Base-by-base conservation (phyloP, 2,113 vertebrate species). In the Aviceda subcristata region DNA sequence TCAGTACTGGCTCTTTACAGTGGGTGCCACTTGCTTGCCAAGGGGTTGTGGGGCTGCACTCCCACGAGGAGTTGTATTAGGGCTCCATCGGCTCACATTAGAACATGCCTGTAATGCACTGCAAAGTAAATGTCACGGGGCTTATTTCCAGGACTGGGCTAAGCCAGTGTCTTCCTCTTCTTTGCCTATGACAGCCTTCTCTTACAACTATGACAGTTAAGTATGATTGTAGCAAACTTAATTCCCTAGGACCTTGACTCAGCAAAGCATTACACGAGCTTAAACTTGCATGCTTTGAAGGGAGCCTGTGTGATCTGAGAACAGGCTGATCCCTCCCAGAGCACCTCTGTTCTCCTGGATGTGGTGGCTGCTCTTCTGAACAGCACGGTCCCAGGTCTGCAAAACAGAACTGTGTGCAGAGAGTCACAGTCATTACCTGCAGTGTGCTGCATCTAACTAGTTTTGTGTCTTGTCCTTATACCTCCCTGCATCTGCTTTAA, bases 71-170 rank as follows among this genome's bases (percentile, higher is more conserved):
- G 27, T 2, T n/a, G 45, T 17, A 24, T 13, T 27, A n/a, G 68
- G 39, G 60, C 32, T 57, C 60, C 2, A 1, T 21, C 1, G 1
- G 48, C 36, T 75, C 45, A 20, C 6, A 0, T 23, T 1, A 9
- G 51, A 67, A 30, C 12, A 7, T 11, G 38, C 5, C 62, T 62
- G 43, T 21, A 34, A 30, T 51, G 29, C 1, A 0, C 45, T 76
- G 68, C 59, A n/a, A 80, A 91, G 48, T 1, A 45, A 41, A 55
- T 27, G 64, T 53, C 50, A 46, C 0, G 0, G n/a, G 73, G 62
- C 41, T 84, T 11, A 29, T 29, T 87, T 67, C 43, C 36, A 75
- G 30, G 34, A 80, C 16, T 22, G 60, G n/a, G 30, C 48, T 60
- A 53, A 86, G 38, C 16, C 67, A 67, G 56, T 22, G 36, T 73